Evolutionary conservation across 1,140 invertebrate genomes (phyloP), one percentile per base, ranked within the genome.

Genomic region (Drosophila sulfurigaster): DNA sequence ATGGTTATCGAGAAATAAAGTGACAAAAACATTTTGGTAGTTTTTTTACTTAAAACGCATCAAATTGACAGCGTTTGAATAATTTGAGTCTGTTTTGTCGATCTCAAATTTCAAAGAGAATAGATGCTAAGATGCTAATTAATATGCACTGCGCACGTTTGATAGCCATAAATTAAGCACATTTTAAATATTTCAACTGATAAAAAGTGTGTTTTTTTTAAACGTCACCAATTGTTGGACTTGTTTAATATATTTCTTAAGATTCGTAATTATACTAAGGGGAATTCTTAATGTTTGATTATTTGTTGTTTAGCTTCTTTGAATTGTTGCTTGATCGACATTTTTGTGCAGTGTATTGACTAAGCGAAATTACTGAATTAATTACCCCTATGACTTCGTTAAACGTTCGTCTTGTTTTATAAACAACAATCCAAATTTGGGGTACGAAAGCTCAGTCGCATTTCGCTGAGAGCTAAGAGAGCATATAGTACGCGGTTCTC

Each of bases 301-400:
- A 38, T 8, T 10, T 38, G 7, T 8, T 38, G 35, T 38, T 25
- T 7, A 38, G 10, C 35, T 1, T 32, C 32, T 41, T 43, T 1
- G 5, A 43, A 13, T 7, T 7, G n/a, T 13, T 13, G 11, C 5
- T 43, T 13, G 41, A 43, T 43, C 35, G 1, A 38, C 35, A 11
- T 45, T 56, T 65, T 46, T 57, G 45, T 1, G 10, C 52, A 48
- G 64, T 67, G 52, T 48, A 57, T 13, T 4, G 25, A 8, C 4
- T 67, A 16, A 8, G 28, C 64, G 16, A 38, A 48, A 57, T 66
- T 5, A 25, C 20, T 16, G 46, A 15, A 35, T 63, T 45, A 57
- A 49, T 68, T 58, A 35, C 65, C 48, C 62, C 32, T 13, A 49
- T 48, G 28, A 30, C 25, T 57, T 67, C 30, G 64, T 28, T 13